Conservation (phyloP, 30 jellyfish, hydroid and myxozoan species). For the Turritopsis dohrnii region DNA sequence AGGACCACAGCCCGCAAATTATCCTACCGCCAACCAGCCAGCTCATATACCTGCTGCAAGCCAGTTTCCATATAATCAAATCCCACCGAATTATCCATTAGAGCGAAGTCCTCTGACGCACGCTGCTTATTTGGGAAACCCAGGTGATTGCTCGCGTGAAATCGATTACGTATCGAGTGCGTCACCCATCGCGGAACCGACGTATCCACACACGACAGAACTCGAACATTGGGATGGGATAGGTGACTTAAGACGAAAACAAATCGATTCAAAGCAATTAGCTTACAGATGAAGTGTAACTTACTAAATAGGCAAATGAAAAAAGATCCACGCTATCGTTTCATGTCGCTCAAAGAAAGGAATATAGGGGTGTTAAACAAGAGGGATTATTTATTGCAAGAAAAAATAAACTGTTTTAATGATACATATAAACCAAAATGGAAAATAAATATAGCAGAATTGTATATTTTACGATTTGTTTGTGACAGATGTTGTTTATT, state of each 20-base stretch:
- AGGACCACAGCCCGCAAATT: conserved; percentile 42
- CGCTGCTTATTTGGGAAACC: not conserved
- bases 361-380: too few species aligned
- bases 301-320: not conserved
- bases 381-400: not conserved
- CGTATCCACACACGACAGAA: not conserved
- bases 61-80: conserved; percentile 26
- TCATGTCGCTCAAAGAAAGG: too few species aligned
- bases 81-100: conserved; percentile 19
- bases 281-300: not conserved
- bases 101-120: conserved; percentile 8
- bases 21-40: not conserved
- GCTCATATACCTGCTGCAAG: conserved; percentile 20
- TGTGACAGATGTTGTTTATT: not conserved
- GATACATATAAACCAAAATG: not conserved
- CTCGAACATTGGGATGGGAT: conserved; percentile 16
- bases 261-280: not conserved
- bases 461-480: not conserved
- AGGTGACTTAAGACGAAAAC: conserved; percentile 11
- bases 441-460: not conserved
- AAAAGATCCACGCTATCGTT: too few species aligned
- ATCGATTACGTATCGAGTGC: conserved; percentile 12
- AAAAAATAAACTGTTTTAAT: too few species aligned
- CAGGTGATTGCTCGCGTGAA: not conserved
- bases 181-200: not conserved